Percentiles rank a stretch among this genome's conserved stretches.
Conservation (phyloP, 2,797 vertebrate genomes). For the Galago senegalensis region DNA sequence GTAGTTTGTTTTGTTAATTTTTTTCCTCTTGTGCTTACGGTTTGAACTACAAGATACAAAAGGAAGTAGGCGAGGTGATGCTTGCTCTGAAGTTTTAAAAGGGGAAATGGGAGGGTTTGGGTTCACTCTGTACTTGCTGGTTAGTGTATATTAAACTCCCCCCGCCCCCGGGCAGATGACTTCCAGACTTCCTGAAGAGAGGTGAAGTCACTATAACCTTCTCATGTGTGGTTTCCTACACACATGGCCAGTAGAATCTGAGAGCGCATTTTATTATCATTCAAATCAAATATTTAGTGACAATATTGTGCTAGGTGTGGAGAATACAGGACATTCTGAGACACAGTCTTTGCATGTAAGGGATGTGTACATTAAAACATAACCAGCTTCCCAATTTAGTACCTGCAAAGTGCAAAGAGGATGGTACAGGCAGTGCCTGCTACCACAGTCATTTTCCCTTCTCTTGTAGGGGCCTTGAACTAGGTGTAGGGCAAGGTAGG, state of each 20-base stretch:
- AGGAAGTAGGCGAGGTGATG: constrained; percentile 34
- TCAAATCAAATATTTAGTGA: constrained; percentile 64
- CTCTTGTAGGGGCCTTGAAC: neutral
- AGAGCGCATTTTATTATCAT: constrained; percentile 33
- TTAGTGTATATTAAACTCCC: constrained; percentile 40
- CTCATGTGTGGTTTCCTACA: constrained; percentile 48
- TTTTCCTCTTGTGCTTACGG: neutral
- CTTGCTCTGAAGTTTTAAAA: constrained; percentile 64
- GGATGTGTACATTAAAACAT: constrained; percentile 41
- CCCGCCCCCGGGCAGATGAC: neutral
- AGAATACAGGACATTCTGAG: neutral
- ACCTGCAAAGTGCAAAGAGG: neutral
- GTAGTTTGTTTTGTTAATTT: constrained; percentile 40
- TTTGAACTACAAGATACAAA: constrained; percentile 38
- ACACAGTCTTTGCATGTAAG: constrained; percentile 41
- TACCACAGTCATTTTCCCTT: neutral
- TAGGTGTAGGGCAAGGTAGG: neutral
- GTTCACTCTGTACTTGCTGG: constrained; percentile 9
- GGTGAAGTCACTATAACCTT: neutral
- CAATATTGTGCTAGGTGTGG: neutral
- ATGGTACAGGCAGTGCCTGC: neutral
- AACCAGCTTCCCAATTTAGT: constrained; percentile 58
- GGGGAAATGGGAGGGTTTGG: constrained; percentile 53
- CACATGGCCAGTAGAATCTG: neutral
- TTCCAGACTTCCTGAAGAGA: constrained; percentile 61